phyloP scores from a whole-genome alignment of 1,140 invertebrate genomes.

The Hormaphis cornu region DNA sequence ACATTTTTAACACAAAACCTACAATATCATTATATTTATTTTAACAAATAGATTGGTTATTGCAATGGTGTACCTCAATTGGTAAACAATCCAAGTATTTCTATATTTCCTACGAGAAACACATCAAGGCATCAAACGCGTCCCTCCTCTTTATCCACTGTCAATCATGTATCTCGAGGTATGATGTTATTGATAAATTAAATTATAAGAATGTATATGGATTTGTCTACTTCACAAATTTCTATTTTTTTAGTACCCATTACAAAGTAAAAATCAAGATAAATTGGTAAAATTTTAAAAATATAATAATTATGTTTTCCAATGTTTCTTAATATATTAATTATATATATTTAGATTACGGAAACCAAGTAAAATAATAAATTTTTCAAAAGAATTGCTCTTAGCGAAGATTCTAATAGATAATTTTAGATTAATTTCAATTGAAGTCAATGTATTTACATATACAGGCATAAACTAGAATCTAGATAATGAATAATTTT shows the following conservation, averaged over 20 bases:
- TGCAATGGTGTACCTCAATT: not conserved
- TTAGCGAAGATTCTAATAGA: not conserved
- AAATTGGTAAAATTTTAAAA: too few species aligned
- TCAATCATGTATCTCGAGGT: not conserved
- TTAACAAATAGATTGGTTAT: too few species aligned
- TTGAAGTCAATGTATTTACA: not conserved
- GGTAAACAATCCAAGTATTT: constrained; percentile 17
- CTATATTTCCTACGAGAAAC: not conserved
- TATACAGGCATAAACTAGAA: too few species aligned
- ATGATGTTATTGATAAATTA: not conserved
- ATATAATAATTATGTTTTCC: too few species aligned
- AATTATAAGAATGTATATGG: not conserved
- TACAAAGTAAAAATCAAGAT: not conserved
- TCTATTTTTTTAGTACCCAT: too few species aligned
- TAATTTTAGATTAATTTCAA: constrained; percentile 1
- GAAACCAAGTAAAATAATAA: not conserved
- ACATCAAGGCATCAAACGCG: not conserved
- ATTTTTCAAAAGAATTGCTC: not conserved
- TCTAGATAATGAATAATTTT: not conserved
- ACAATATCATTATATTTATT: too few species aligned
- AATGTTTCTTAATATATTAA: not conserved
- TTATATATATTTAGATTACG: not conserved
- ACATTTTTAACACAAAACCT: too few species aligned
- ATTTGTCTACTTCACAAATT: not conserved
- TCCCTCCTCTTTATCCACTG: not conserved